Evolutionary conservation across 2,113 vertebrate species (phyloP), one percentile per base, ranked within the genome.

Genomic region (Callionymus lyra): DNA sequence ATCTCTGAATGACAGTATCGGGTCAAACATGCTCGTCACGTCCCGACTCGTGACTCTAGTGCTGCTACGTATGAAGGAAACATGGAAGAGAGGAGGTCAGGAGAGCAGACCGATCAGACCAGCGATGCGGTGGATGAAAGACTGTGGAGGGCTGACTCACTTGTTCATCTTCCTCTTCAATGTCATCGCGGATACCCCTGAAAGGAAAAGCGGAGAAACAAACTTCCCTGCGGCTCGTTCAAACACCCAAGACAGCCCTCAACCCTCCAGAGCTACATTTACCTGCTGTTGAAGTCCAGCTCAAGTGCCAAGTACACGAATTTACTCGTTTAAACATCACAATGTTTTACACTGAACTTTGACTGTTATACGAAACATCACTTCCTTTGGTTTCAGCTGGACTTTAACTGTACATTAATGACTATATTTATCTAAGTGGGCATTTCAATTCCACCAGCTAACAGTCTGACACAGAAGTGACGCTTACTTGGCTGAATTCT

Each of bases 121-220:
- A 70, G 63, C 65, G 56, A 68, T 79, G 84, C 66, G 82, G 83
- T 68, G 82, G 81, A 89, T 70, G 69, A 68, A 82, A 86, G 92
- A 92, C 85, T 84, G 81, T 87, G 87, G 81, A 86, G 86, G 77
- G 75, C 84, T 96, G 89, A 97, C 94, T 98, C 92, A 99, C 95
- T 94, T 98, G 95, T 79, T 98, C 94, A 96, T 99, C 95, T 91
- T 99, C 95, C 82, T 99, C 95, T 92, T 98, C 95, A 91, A 99
- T 99, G 92, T 99, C 95, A 93, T 99, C 95, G 82, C 95, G 91
- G 87, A 99, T 96, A 94, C 95, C 95, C 94, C 95, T 98, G 93
- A 85, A 98, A 98, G 91, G 92, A 97, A 74, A 97, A 98, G 89
- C 86, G 89, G 90, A 95, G 91, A 98, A 97, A 98, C 84, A 95